phyloP scores from a whole-genome alignment of 2,888 invertebrate genomes.

The Caenorhabditis imperialis region DNA sequence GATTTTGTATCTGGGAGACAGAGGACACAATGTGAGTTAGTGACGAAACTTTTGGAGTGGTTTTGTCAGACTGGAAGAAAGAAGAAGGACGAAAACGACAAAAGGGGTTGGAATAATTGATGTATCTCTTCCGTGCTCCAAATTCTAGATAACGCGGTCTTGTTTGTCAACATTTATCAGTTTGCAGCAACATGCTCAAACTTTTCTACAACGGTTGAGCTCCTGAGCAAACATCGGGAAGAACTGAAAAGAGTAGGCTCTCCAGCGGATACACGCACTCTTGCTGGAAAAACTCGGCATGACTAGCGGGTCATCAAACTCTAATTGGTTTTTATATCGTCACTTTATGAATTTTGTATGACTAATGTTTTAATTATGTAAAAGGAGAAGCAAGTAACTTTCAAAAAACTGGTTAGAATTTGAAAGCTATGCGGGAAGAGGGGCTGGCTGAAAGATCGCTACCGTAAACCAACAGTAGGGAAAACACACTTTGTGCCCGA shows the following conservation, averaged over 20 bases:
- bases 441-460: too few relatives aligned
- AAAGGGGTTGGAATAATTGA: background rate
- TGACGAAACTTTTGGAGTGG: constrained; percentile 3
- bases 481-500: too few relatives aligned
- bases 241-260: background rate
- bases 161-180: too few relatives aligned
- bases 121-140: too few relatives aligned
- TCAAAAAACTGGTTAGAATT: too few relatives aligned
- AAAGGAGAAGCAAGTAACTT: too few relatives aligned
- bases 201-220: too few relatives aligned
- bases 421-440: too few relatives aligned
- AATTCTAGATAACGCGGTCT: too few relatives aligned
- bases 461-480: too few relatives aligned
- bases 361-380: background rate
- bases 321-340: constrained; percentile 34
- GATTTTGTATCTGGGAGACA: constrained; percentile 12
- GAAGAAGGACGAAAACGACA: too few relatives aligned
- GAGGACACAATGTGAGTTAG: constrained; percentile 18
- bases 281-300: background rate
- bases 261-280: constrained; percentile 2
- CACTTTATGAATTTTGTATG: constrained; percentile 27
- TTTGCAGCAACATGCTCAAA: too few relatives aligned
- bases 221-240: constrained; percentile 12
- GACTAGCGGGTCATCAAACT: constrained; percentile 7
- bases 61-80: background rate